Percentiles rank a stretch among this genome's conserved stretches.
Conservation (phyloP, 35 echinoderm and acorn worm genomes). For the Heliocidaris erythrogramma region DNA sequence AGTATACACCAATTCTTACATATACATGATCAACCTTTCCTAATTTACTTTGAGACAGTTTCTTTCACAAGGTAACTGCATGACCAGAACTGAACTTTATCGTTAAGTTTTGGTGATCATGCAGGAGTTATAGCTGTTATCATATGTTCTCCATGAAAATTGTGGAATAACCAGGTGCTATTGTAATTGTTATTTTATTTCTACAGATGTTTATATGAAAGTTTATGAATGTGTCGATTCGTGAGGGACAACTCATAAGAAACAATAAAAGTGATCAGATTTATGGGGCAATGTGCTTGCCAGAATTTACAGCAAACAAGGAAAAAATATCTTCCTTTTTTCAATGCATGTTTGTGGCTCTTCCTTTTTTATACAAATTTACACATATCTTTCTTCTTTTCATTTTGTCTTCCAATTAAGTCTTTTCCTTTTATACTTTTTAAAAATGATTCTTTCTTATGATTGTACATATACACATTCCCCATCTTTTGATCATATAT, state of each 20-base stretch:
- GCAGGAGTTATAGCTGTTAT: too few relatives aligned
- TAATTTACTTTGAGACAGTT: too few relatives aligned
- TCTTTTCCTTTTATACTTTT: not conserved
- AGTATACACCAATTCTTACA: too few relatives aligned
- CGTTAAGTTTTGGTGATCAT: too few relatives aligned
- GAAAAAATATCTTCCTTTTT: not conserved
- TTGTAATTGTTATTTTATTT: not conserved
- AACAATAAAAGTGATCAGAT: not conserved
- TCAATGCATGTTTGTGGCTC: not conserved
- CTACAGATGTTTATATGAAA: not conserved
- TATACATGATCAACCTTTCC: too few relatives aligned
- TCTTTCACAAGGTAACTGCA: too few relatives aligned
- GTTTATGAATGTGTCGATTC: not conserved
- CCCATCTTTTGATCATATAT: not conserved
- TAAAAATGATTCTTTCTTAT: not conserved
- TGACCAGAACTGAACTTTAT: too few relatives aligned
- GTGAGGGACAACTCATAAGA: not conserved
- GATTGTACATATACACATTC: slow-evolving; percentile 9
- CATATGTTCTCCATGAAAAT: not conserved
- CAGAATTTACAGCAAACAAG: slow-evolving; percentile 8
- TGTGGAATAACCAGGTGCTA: not conserved
- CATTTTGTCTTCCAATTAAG: not conserved
- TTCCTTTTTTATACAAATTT: not conserved
- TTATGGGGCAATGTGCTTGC: not conserved
- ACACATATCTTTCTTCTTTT: not conserved